Conservation (phyloP, 2,888 invertebrate species). For the Limnephilus auricula region DNA sequence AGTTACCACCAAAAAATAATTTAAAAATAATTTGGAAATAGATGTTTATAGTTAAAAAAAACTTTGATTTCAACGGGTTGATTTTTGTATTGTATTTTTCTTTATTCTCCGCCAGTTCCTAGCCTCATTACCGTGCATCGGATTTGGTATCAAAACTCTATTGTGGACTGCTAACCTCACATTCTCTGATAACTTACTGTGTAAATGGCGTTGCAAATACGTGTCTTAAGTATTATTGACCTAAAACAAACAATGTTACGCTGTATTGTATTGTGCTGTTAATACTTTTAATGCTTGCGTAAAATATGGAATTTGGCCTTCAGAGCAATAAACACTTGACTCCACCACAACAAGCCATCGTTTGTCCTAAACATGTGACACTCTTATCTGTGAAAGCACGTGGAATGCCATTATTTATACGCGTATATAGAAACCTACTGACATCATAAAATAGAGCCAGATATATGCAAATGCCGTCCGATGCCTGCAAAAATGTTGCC, state of each 20-base stretch:
- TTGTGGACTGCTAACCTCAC: too few species aligned
- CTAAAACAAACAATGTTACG: neutral
- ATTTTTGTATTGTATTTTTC: too few species aligned
- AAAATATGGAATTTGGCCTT: neutral
- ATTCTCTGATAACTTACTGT: too few species aligned
- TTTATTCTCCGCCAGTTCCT: too few species aligned
- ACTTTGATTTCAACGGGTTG: too few species aligned
- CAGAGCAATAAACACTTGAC: neutral
- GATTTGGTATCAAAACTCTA: too few species aligned
- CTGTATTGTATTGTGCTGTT: neutral
- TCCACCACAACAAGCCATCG: neutral
- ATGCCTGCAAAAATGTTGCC: neutral
- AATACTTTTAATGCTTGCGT: neutral
- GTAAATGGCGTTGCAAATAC: too few species aligned
- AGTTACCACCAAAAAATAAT: too few species aligned
- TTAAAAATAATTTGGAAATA: too few species aligned
- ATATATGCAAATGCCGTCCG: neutral
- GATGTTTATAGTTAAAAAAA: too few species aligned
- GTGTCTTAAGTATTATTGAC: too few species aligned
- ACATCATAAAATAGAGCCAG: neutral
- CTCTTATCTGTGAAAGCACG: neutral
- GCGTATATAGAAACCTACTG: neutral
- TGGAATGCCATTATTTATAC: neutral
- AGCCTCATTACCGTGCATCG: too few species aligned
- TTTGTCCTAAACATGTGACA: neutral